A percentile compares a stretch with the other conserved stretches of the same genome.
These are phyloP conservation scores for Channa argus DNA, from an alignment of 2,113 vertebrate genomes.

Conservation along the genomic window DNA sequence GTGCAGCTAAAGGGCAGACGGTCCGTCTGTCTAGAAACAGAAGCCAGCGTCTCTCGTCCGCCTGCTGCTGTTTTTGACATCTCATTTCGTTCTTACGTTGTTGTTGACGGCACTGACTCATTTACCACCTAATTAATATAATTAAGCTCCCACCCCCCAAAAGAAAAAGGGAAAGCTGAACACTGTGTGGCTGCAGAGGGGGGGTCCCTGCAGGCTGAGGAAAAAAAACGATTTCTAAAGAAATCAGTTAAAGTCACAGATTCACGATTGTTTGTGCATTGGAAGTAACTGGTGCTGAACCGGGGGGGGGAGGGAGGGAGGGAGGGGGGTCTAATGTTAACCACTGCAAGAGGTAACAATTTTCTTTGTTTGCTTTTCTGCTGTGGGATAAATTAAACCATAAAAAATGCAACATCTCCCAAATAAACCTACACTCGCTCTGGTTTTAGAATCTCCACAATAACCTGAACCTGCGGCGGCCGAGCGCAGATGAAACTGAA, in stretches of 20 bases:
- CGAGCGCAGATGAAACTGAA: neutral
- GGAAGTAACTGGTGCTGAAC: too few species aligned
- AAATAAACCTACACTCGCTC: constrained; percentile 3
- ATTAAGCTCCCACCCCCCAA: too few species aligned
- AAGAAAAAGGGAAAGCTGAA: too few species aligned
- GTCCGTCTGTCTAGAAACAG: constrained; percentile 54
- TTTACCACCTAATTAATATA: too few species aligned
- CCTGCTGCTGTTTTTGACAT: constrained; percentile 11
- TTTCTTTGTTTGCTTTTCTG: too few species aligned
- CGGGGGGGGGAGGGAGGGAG: too few species aligned
- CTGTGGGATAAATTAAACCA: too few species aligned
- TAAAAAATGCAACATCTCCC: too few species aligned
- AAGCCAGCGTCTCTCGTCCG: constrained; percentile 29
- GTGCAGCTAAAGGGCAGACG: constrained; percentile 38
- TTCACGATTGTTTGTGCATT: neutral
- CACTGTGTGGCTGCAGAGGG: neutral
- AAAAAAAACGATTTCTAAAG: neutral
- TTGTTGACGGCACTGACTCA: constrained; percentile 12
- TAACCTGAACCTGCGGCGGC: neutral
- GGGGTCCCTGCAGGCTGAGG: constrained; percentile 12
- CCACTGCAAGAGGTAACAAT: too few species aligned
- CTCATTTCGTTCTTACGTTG: constrained; percentile 2
- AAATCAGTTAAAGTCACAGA: neutral
- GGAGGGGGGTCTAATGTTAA: too few species aligned
- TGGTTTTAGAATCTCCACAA: neutral